Evolutionary conservation across 2,113 vertebrate genomes (phyloP).

Genomic region (Nesogale talazaci): DNA sequence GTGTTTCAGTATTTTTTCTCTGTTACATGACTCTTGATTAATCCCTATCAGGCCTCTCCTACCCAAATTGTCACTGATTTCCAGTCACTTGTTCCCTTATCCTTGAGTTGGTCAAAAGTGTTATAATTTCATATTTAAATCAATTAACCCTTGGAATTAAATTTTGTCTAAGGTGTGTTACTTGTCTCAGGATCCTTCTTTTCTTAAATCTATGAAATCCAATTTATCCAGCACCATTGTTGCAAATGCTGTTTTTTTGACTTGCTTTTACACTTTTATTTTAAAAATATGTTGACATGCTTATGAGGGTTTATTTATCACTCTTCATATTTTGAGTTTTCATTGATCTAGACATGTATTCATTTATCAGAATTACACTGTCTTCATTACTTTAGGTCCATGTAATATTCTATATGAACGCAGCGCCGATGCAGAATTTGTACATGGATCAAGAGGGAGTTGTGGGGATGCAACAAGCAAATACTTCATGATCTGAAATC

Average conservation of each 20-base stretch:
- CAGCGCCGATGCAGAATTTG: too few relatives aligned
- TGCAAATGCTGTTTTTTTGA: neutral
- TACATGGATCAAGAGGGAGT: too few relatives aligned
- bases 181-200: neutral
- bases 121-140: neutral
- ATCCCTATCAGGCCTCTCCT: too few relatives aligned
- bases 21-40: too few relatives aligned
- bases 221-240: neutral
- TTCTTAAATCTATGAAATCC: neutral
- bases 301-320: neutral
- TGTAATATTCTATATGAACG: too few relatives aligned
- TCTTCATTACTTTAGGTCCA: neutral
- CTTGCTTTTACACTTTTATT: neutral
- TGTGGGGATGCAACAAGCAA: too few relatives aligned
- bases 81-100: too few relatives aligned
- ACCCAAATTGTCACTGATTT: too few relatives aligned
- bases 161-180: neutral
- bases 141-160: neutral
- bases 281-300: neutral
- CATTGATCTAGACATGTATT: neutral
- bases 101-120: too few relatives aligned
- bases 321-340: neutral
- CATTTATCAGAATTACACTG: neutral
- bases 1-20: too few relatives aligned
- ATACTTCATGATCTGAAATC: too few relatives aligned